Conservation (phyloP, 2,113 vertebrate genomes). For the Cichladusa arquata region DNA sequence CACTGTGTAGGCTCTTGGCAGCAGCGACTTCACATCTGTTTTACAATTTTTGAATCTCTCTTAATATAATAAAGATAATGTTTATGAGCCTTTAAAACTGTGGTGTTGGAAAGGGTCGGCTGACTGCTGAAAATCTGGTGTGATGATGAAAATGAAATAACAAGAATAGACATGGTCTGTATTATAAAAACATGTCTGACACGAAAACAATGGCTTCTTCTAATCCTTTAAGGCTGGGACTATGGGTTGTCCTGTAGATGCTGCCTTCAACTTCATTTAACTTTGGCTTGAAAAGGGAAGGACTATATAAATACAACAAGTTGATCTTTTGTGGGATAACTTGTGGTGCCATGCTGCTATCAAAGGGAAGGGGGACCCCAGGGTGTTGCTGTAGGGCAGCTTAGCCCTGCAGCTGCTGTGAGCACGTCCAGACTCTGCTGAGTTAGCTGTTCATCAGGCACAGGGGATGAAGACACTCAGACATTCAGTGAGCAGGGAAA, state of each 20-base stretch:
- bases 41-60: slow-evolving; percentile 43
- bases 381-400: not conserved
- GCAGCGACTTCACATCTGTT: slow-evolving; percentile 28
- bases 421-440: not conserved
- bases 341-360: not conserved
- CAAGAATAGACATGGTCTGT: not conserved
- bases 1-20: slow-evolving; percentile 39
- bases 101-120: slow-evolving; percentile 35
- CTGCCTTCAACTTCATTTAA: slow-evolving; percentile 20
- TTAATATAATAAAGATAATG: slow-evolving; percentile 51
- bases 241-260: not conserved
- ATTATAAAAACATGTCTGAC: slow-evolving; percentile 39
- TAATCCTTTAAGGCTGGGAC: not conserved
- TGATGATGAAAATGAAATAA: slow-evolving; percentile 41
- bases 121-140: slow-evolving; percentile 31
- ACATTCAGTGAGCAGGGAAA: not conserved
- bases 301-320: not conserved
- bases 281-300: not conserved
- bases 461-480: not conserved
- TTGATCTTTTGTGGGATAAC: slow-evolving; percentile 3
- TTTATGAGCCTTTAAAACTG: slow-evolving; percentile 54
- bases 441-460: not conserved
- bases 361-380: not conserved
- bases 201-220: slow-evolving; percentile 22
- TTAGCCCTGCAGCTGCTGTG: not conserved